Base-by-base conservation (phyloP, 2,888 invertebrate species). In the Tupiocoris notatus region DNA sequence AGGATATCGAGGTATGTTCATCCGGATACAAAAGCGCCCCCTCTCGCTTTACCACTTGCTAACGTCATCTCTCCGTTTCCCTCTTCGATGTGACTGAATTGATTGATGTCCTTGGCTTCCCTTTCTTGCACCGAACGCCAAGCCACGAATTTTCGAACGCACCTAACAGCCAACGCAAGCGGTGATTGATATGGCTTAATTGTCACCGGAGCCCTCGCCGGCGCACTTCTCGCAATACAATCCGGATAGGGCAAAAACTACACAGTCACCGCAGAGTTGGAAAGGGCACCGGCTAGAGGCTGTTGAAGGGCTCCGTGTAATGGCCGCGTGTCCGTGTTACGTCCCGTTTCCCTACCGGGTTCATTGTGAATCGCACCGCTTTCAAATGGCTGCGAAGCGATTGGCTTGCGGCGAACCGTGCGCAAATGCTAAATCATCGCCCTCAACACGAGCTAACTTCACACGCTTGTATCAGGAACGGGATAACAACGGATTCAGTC, bases 101-200 rank as follows among this genome's bases (percentile, higher is more conserved):
- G 73, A 73, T 73, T 73, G 73, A 73, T 73, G 73, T 73, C 73
- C 62, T 63, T 25, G 57, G 57, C 63, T 73, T 62, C 70, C 73
- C 39, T 39, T 39, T 39, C 39, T 39, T 39, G 39, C 39, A 39
- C 6, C 39, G 6, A 39, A 39, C 39, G 39, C 39, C 39, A 39
- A 39, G 12, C 39, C 39, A 39, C 54, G 9, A 54, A 7, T 54
- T 54, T 16, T 54, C 54, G 12, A 54, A n/a, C n/a, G n/a, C n/a
- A n/a, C n/a, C n/a, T n/a, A n/a, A n/a, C n/a, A n/a, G 17, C n/a
- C n/a, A n/a, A n/a, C n/a, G n/a, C n/a, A n/a, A n/a, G 63, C 76
- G 68, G 76, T 76, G 76, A 76, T 76, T 76, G 76, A 76, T 76
- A 76, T 76, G 76, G 76, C 76, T 70, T 76, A 76, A 76, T 76